Percentiles rank a stretch among this genome's conserved stretches.
These are phyloP conservation scores for Polyodon spathula DNA, from an alignment of 2,113 vertebrate species.

Conservation along the genomic window DNA sequence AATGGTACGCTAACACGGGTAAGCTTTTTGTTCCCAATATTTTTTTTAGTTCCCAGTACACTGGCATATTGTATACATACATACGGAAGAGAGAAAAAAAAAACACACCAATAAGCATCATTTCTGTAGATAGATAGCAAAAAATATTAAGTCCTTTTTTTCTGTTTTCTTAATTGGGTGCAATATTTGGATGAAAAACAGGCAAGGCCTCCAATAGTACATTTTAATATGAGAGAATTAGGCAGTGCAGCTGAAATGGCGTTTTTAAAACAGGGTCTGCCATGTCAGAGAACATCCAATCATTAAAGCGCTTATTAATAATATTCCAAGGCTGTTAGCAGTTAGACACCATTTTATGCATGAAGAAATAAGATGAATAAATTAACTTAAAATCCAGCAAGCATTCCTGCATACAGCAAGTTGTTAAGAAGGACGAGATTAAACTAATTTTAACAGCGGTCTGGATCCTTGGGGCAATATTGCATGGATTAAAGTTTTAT, in stretches of 20 bases:
- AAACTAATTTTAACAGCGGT: slow-evolving; percentile 24
- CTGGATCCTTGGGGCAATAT: slow-evolving; percentile 15
- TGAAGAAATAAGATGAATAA: slow-evolving; percentile 21
- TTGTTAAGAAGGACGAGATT: slow-evolving; percentile 19
- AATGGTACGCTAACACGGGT: too few species aligned
- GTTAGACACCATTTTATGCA: slow-evolving; percentile 18
- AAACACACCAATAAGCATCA: too few species aligned
- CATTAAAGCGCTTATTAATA: slow-evolving; percentile 19
- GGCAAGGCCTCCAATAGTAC: too few species aligned
- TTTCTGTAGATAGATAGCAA: too few species aligned
- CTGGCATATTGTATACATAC: too few species aligned
- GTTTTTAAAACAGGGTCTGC: not conserved
- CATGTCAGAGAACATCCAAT: not conserved
- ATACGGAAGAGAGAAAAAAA: too few species aligned
- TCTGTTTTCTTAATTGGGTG: too few species aligned
- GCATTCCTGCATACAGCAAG: slow-evolving; percentile 13
- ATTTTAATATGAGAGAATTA: slow-evolving; percentile 3
- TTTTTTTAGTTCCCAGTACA: too few species aligned
- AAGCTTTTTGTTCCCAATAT: too few species aligned
- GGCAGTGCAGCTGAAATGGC: not conserved
- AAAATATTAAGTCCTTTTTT: too few species aligned
- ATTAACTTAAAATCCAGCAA: slow-evolving; percentile 19
- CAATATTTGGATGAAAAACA: too few species aligned
- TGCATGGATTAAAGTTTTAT: slow-evolving; percentile 11
- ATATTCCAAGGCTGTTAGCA: slow-evolving; percentile 4